These are phyloP conservation scores for Oncorhynchus clarkii DNA, from an alignment of 2,113 vertebrate genomes.

Conservation along the genomic window DNA sequence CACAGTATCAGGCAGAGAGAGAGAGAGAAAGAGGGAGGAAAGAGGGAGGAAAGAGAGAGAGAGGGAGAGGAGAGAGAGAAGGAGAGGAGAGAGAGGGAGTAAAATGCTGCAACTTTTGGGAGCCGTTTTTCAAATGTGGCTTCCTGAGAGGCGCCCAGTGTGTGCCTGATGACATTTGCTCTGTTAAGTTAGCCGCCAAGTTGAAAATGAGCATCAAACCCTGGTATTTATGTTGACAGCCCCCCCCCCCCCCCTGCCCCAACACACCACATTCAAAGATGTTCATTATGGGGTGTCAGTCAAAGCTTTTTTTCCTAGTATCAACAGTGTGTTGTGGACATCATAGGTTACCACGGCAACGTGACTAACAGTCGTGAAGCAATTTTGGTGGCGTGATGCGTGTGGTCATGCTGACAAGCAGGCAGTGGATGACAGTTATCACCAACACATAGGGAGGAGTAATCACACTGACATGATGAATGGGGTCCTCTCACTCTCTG, in stretches of 20 bases:
- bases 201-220: conserved; percentile 43
- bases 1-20: neutral
- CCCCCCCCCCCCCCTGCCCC: conserved; percentile 41
- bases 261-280: conserved; percentile 43
- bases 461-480: conserved; percentile 42
- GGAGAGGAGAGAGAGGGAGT: neutral
- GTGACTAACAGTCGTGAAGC: conserved; percentile 28
- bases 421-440: conserved; percentile 43
- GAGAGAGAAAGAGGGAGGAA: neutral
- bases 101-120: conserved; percentile 23
- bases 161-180: conserved; percentile 33
- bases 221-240: conserved; percentile 56
- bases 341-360: conserved; percentile 62
- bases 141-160: neutral
- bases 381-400: conserved; percentile 22
- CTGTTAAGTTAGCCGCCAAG: conserved; percentile 16
- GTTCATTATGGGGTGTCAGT: conserved; percentile 62
- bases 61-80: neutral
- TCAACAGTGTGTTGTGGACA: conserved; percentile 21
- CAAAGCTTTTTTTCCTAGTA: conserved; percentile 44
- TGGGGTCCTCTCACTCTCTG: conserved; percentile 25
- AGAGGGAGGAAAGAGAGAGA: neutral
- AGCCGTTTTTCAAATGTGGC: conserved; percentile 11
- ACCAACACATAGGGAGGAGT: conserved; percentile 32
- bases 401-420: conserved; percentile 28